phyloP scores from a whole-genome alignment of 2,888 invertebrate genomes.

The Pristionchus maxplancki region DNA sequence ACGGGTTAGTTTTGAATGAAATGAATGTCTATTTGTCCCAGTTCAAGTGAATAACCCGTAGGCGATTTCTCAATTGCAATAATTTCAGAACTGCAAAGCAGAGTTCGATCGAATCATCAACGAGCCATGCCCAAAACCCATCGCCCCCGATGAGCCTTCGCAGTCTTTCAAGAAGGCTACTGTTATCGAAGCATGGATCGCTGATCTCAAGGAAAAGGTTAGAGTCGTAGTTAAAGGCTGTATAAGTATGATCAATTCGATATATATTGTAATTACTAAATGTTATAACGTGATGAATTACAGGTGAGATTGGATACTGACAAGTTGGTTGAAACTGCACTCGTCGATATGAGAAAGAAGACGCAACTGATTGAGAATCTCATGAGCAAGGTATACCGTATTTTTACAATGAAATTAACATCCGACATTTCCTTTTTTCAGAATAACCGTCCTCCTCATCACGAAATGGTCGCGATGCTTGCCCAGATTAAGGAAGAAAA shows the following conservation, averaged over 20 bases:
- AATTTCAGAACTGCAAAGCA: conserved; percentile 37
- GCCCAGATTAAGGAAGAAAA: not conserved
- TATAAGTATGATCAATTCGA: too few relatives aligned
- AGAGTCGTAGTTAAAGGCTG: too few relatives aligned
- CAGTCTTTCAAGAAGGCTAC: conserved; percentile 3
- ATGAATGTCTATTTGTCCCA: not conserved
- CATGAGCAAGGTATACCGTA: not conserved
- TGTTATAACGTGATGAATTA: too few relatives aligned
- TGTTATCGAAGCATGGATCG: conserved; percentile 47
- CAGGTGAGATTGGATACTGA: conserved; percentile 34
- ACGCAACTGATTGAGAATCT: conserved; percentile 29
- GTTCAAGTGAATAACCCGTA: not conserved
- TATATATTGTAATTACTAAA: too few relatives aligned
- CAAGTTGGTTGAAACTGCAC: not conserved
- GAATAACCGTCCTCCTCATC: not conserved
- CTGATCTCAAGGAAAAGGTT: conserved; percentile 2
- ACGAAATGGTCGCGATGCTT: conserved; percentile 18
- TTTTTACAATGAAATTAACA: not conserved
- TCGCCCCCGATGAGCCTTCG: not conserved
- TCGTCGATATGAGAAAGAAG: conserved; percentile 18
- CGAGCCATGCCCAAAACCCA: conserved; percentile 2
- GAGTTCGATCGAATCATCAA: conserved; percentile 32
- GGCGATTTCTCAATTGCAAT: too few relatives aligned
- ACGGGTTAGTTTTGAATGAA: not conserved
- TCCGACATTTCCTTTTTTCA: not conserved